Percentiles rank a stretch among this genome's conserved stretches.
phyloP scores from a whole-genome alignment of 2,113 vertebrate genomes.

The Sphyrna mokarran region DNA sequence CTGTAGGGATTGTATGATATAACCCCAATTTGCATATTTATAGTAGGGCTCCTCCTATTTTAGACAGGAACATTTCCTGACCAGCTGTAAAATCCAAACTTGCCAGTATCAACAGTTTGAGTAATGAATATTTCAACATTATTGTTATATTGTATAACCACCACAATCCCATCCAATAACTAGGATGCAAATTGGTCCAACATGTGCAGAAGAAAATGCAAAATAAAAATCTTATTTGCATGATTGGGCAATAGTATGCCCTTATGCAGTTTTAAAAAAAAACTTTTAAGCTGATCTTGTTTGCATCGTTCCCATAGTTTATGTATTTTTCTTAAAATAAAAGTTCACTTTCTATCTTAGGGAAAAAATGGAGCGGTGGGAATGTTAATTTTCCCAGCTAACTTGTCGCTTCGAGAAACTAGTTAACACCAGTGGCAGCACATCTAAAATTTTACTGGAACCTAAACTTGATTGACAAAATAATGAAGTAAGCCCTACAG shows the following conservation, averaged over 20 bases:
- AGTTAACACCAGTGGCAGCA: not conserved
- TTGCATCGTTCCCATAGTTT: not conserved
- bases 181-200: not conserved
- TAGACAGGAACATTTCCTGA: not conserved
- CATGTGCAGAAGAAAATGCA: not conserved
- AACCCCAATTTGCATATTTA: not conserved
- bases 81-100: not conserved
- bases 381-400: not conserved
- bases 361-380: not conserved
- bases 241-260: not conserved
- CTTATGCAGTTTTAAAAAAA: not conserved
- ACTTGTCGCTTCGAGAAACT: not conserved
- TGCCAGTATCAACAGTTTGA: not conserved
- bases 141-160: too few species aligned
- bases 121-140: not conserved
- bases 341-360: not conserved
- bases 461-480: not conserved
- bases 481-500: conserved; percentile 18
- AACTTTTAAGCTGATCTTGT: not conserved
- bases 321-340: not conserved
- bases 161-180: not conserved
- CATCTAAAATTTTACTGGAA: not conserved
- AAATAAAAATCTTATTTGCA: not conserved
- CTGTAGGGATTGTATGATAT: too few species aligned
- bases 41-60: not conserved